Evolutionary conservation across 2,888 invertebrate genomes (phyloP).

Genomic region (Cephonodes hylas): DNA sequence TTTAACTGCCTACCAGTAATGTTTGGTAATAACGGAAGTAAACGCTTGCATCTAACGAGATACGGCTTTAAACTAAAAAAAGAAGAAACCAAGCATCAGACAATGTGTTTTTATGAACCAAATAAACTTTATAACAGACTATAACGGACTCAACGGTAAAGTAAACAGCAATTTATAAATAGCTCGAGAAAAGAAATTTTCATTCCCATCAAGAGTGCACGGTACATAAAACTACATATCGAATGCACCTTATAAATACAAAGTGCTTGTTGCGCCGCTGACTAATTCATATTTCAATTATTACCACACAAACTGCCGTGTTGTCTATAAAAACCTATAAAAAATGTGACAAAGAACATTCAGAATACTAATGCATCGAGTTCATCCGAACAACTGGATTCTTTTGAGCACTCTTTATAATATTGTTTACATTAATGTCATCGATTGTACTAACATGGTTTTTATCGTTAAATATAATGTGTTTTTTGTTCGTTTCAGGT

Average conservation of each 20-base stretch:
- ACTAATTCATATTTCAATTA: conserved; percentile 10
- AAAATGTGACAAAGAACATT: conserved; percentile 13
- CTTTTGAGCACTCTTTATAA: conserved; percentile 8
- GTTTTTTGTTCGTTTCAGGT: conserved; percentile 37
- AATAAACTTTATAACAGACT: conserved; percentile 11
- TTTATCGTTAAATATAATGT: conserved; percentile 13
- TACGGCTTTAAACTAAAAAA: conserved; percentile 2
- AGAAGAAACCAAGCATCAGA: conserved; percentile 4
- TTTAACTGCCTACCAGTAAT: neutral
- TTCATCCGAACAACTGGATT: conserved; percentile 10
- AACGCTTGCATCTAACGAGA: conserved; percentile 2
- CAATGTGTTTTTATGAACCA: conserved; percentile 10
- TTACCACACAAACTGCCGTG: conserved; percentile 7
- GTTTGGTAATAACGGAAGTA: neutral
- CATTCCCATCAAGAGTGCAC: neutral
- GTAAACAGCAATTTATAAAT: conserved; percentile 7
- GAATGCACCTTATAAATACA: conserved; percentile 9
- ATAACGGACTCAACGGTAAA: conserved; percentile 10
- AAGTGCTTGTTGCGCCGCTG: neutral
- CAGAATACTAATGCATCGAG: conserved; percentile 9
- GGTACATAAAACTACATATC: conserved; percentile 8
- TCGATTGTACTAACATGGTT: conserved; percentile 7
- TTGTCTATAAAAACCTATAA: conserved; percentile 8
- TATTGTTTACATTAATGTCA: conserved; percentile 11
- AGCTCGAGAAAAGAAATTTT: conserved; percentile 6